Conservation (phyloP, 2,797 vertebrate genomes). For the Protosalanx chinensis region DNA sequence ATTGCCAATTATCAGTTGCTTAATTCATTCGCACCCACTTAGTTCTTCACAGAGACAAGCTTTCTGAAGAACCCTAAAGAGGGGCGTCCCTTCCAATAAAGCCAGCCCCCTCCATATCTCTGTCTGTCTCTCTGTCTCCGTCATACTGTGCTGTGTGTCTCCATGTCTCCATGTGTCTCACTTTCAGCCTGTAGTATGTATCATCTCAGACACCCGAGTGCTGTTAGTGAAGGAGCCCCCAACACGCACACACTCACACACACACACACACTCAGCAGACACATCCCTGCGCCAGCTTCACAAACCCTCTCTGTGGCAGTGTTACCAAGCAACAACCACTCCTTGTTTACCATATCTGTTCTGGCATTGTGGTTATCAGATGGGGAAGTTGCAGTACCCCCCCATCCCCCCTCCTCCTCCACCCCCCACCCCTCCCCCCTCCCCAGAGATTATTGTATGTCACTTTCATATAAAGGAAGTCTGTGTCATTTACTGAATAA, state of each 20-base stretch:
- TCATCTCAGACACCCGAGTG: conserved; percentile 30
- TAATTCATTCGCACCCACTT: conserved; percentile 13
- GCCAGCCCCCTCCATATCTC: neutral
- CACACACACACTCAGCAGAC: neutral
- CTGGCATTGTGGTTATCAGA: conserved; percentile 69
- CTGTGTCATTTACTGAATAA: conserved; percentile 4
- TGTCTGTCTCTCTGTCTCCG: neutral
- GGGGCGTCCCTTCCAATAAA: neutral
- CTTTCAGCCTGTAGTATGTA: conserved; percentile 9
- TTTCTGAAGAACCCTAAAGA: conserved; percentile 16
- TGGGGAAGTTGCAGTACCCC: conserved; percentile 31
- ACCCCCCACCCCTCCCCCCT: neutral
- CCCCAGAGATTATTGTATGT: conserved; percentile 38
- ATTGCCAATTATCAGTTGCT: conserved; percentile 5
- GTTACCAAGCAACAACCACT: conserved; percentile 75
- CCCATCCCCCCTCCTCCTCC: no score
- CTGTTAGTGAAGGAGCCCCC: conserved; percentile 44
- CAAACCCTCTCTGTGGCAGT: conserved; percentile 54
- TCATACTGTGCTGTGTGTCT: neutral
- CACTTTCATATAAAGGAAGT: conserved; percentile 50
- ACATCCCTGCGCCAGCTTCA: conserved; percentile 53
- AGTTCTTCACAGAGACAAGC: neutral
- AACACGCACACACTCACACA: neutral
- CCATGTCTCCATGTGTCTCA: neutral
- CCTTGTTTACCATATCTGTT: conserved; percentile 74